Evolutionary conservation across 30 jellyfish, hydroid and myxozoan species (phyloP).

Genomic region (Aurelia aurita): DNA sequence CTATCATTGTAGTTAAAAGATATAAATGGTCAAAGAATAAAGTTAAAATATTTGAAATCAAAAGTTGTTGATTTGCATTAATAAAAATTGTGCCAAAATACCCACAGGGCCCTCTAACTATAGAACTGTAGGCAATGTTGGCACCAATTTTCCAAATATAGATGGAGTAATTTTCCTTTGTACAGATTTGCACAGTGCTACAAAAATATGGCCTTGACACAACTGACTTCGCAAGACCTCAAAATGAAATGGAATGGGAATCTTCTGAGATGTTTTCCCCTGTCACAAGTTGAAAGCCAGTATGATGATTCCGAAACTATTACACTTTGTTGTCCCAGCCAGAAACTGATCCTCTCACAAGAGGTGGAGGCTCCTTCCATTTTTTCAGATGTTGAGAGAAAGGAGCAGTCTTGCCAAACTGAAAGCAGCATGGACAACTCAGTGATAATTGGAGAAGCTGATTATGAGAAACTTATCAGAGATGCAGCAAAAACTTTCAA

Average conservation of each 20-base stretch:
- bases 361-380: no score
- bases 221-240: slow-evolving; percentile 11
- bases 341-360: not conserved
- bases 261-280: slow-evolving; percentile 5
- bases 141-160: not conserved
- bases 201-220: slow-evolving; percentile 20
- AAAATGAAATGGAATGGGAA: slow-evolving; percentile 55
- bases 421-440: slow-evolving; percentile 5
- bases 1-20: not conserved
- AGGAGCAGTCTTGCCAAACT: not conserved
- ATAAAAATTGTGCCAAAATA: not conserved
- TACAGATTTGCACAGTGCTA: slow-evolving; percentile 24
- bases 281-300: slow-evolving; percentile 7
- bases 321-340: not conserved
- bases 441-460: not conserved
- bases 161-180: not conserved
- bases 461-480: slow-evolving; percentile 11
- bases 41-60: not conserved
- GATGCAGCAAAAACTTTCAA: slow-evolving; percentile 16
- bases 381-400: no score
- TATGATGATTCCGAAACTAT: not conserved
- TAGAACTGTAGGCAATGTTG: not conserved
- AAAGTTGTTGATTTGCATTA: not conserved
- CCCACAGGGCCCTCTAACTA: no score
- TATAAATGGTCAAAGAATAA: not conserved